These are phyloP conservation scores for Sebastes itinus DNA, from an alignment of 2,797 vertebrate genomes.

Conservation along the genomic window DNA sequence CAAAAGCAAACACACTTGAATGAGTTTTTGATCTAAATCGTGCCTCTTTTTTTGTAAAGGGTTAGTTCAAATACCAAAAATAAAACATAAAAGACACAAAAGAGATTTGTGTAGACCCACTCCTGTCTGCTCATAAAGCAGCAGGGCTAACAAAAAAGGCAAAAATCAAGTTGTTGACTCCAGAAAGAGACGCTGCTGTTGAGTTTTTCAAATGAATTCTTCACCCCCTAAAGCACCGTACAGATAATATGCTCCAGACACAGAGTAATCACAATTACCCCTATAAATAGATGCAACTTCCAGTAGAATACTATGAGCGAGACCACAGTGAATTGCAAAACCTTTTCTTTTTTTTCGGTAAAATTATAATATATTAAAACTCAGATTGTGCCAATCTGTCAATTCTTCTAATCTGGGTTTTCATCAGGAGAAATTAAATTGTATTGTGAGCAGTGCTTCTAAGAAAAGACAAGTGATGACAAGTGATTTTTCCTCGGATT, in stretches of 20 bases:
- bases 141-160: background rate
- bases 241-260: background rate
- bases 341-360: background rate
- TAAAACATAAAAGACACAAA: background rate
- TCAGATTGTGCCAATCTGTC: background rate
- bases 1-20: background rate
- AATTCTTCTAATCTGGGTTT: background rate
- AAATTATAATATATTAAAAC: background rate
- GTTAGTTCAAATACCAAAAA: background rate
- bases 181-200: background rate
- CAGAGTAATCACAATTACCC: background rate
- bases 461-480: background rate
- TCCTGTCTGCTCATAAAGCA: background rate
- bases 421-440: background rate
- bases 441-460: background rate
- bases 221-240: background rate
- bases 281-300: background rate
- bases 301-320: background rate
- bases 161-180: conserved; percentile 9
- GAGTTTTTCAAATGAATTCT: conserved; percentile 9
- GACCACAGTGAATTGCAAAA: background rate
- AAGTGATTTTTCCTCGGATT: background rate
- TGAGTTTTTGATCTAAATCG: background rate
- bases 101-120: background rate
- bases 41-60: background rate